Evolutionary conservation across 2,113 vertebrate species (phyloP).

Genomic region (Himantopus leucocephalus): DNA sequence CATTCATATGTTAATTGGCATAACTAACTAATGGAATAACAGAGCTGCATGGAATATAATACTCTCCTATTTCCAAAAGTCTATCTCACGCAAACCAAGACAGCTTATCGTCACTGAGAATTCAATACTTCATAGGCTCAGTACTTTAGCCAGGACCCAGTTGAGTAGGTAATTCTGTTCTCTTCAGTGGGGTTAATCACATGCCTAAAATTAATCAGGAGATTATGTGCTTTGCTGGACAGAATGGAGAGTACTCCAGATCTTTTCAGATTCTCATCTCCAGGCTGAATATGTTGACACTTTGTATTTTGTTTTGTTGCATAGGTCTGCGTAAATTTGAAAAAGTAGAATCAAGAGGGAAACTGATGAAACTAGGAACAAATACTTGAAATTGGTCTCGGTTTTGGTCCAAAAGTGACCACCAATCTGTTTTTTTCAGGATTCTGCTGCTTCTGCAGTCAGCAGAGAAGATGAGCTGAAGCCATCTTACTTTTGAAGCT

Average conservation of each 20-base stretch:
- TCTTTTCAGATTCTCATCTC: background rate
- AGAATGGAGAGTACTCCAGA: background rate
- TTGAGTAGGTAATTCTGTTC: background rate
- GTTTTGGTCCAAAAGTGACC: background rate
- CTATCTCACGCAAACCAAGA: background rate
- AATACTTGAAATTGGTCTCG: background rate
- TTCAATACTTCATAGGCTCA: background rate
- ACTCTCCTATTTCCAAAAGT: background rate
- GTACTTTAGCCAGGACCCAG: background rate
- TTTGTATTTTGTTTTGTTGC: background rate
- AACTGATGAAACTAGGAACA: background rate
- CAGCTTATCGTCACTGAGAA: conserved; percentile 6
- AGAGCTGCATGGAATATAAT: background rate
- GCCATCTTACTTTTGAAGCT: background rate
- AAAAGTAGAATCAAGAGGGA: background rate
- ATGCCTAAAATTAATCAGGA: background rate
- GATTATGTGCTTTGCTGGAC: background rate
- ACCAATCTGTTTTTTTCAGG: background rate
- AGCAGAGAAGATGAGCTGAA: background rate
- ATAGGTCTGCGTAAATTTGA: background rate
- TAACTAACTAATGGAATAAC: conserved; percentile 7
- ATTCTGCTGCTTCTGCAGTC: background rate
- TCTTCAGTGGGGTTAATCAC: background rate
- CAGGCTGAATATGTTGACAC: background rate
- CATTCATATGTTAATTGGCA: background rate